Conservation (phyloP, 2,888 invertebrate species). For the Digitonthophagus gazella region DNA sequence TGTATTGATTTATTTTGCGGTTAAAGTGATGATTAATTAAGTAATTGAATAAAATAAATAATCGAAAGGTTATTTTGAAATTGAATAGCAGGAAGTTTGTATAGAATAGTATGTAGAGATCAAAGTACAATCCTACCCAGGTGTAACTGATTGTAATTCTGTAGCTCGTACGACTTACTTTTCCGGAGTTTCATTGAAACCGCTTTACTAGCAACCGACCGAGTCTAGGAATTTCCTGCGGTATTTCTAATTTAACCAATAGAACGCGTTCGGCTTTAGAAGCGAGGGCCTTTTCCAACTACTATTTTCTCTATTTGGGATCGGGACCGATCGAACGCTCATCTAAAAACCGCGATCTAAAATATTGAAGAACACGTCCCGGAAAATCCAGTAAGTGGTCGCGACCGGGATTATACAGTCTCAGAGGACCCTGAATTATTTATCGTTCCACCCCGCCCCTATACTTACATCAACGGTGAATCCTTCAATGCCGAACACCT, state of each 20-base stretch:
- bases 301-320: neutral
- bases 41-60: too few relatives aligned
- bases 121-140: too few relatives aligned
- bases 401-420: neutral
- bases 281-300: neutral
- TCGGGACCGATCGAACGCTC: neutral
- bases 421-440: constrained; percentile 6
- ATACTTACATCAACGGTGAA: constrained; percentile 80
- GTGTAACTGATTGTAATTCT: too few relatives aligned
- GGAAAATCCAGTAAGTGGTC: neutral
- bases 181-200: too few relatives aligned
- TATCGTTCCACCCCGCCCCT: constrained; percentile 2
- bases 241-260: neutral
- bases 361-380: neutral
- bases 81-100: too few relatives aligned
- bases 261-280: neutral
- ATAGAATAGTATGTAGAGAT: too few relatives aligned
- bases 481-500: constrained; percentile 71
- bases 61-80: too few relatives aligned
- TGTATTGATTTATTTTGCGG: too few relatives aligned
- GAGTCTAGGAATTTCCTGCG: too few relatives aligned
- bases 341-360: neutral
- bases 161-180: too few relatives aligned
- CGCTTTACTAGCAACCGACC: too few relatives aligned
- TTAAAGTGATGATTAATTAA: too few relatives aligned